Percentiles rank a stretch among this genome's conserved stretches.
Evolutionary conservation across 1,140 invertebrate genomes (phyloP).

Genomic region (Holcopasites calliopsidis): DNA sequence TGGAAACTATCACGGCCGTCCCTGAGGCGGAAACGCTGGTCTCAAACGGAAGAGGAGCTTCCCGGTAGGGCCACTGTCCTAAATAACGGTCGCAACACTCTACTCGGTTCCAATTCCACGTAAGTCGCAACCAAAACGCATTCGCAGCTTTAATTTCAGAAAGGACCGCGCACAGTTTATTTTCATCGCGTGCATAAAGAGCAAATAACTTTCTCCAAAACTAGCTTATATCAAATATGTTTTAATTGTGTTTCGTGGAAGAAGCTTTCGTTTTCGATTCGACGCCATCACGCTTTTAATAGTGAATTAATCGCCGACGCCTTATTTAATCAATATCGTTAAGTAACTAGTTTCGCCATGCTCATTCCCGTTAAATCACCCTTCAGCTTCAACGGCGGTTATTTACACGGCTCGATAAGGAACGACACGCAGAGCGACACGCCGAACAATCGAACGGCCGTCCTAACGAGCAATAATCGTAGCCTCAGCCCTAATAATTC

Average conservation of each 20-base stretch:
- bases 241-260: too few species aligned
- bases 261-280: too few species aligned
- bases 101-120: constrained; percentile 70
- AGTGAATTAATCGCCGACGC: too few species aligned
- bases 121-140: constrained; percentile 50
- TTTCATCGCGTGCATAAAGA: too few species aligned
- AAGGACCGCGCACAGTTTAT: not conserved
- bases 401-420: constrained; percentile 80
- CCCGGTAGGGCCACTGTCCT: constrained; percentile 80
- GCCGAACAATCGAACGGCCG: constrained; percentile 78
- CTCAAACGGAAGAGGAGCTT: constrained; percentile 76
- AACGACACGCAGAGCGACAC: constrained; percentile 85
- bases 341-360: too few species aligned
- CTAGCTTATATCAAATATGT: too few species aligned
- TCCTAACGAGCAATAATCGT: constrained; percentile 80
- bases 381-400: constrained; percentile 82
- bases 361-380: not conserved
- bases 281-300: too few species aligned
- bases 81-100: constrained; percentile 81
- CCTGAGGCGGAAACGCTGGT: constrained; percentile 81
- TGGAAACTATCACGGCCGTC: constrained; percentile 86
- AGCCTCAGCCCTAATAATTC: constrained; percentile 87
- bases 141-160: not conserved
- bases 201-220: too few species aligned
- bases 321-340: too few species aligned